phyloP scores from a whole-genome alignment of 2,797 vertebrate genomes.

The Lophotriccus pileatus region DNA sequence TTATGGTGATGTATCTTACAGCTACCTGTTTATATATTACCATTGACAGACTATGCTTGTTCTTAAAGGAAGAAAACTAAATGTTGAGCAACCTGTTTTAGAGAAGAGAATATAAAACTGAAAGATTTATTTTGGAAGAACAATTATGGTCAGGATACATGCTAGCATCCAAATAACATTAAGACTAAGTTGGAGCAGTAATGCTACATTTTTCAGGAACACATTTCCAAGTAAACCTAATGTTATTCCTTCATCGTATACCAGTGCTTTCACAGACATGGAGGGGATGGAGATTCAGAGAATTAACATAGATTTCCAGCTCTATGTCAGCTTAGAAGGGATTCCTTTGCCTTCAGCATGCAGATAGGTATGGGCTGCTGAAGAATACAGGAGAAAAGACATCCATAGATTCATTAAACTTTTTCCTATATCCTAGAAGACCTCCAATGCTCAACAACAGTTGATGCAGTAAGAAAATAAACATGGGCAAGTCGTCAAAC shows the following conservation, averaged over 20 bases:
- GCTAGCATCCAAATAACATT: not conserved
- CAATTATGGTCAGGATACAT: not conserved
- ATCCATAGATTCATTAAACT: not conserved
- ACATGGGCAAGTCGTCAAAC: not conserved
- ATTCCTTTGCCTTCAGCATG: not conserved
- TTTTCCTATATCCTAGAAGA: not conserved
- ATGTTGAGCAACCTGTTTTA: not conserved
- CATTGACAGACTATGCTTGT: not conserved
- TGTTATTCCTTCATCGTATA: not conserved
- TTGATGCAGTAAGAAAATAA: not conserved
- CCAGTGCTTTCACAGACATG: not conserved
- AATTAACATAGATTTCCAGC: not conserved
- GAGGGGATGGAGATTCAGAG: not conserved
- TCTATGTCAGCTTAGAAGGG: not conserved
- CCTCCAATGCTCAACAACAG: not conserved
- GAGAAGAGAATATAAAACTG: not conserved
- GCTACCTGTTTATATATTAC: not conserved
- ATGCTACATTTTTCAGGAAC: not conserved
- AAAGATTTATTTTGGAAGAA: not conserved
- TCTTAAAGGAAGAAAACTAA: not conserved
- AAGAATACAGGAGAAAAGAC: not conserved
- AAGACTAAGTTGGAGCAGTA: not conserved
- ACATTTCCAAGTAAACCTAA: not conserved
- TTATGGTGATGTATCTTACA: not conserved
- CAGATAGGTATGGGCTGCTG: not conserved